Evolutionary conservation across 2,797 vertebrate genomes (phyloP).

Genomic region (Catamblyrhynchus diadema): DNA sequence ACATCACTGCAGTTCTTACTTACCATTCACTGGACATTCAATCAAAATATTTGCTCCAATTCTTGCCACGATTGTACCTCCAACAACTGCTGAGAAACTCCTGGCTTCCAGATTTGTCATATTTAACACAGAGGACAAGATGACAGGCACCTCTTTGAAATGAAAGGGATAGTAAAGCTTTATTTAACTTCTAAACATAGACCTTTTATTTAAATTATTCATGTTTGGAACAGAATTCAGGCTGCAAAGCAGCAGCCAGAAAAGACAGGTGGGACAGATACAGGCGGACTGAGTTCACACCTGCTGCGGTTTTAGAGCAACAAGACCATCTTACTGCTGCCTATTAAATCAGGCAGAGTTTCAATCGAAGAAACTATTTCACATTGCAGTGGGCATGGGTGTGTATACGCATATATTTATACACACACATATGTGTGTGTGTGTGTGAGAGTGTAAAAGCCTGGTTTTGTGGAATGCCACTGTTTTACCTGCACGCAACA

Average conservation of each 20-base stretch:
- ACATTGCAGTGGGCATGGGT: not conserved
- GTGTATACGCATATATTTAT: accelerated
- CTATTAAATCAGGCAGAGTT: not conserved
- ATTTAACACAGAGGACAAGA: conserved; percentile 75
- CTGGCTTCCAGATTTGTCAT: conserved; percentile 67
- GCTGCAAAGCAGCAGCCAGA: not conserved
- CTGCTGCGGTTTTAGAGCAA: not conserved
- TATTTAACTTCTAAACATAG: not conserved
- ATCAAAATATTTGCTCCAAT: conserved; percentile 76
- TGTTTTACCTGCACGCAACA: conserved; percentile 80
- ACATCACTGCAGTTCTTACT: not conserved
- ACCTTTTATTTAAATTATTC: not conserved
- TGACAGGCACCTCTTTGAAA: conserved; percentile 82
- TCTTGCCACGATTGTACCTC: conserved; percentile 73
- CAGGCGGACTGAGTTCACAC: not conserved
- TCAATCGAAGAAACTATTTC: not conserved
- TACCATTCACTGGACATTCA: conserved; percentile 85
- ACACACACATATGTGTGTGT: not conserved
- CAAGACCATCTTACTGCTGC: not conserved
- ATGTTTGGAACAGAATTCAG: not conserved
- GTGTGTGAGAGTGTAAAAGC: not conserved
- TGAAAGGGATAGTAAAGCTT: conserved; percentile 28
- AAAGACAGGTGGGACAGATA: not conserved
- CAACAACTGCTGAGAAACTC: conserved; percentile 74
- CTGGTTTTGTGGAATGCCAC: not conserved